Conservation (phyloP, 2,113 vertebrate genomes). For the Crocuta crocuta region DNA sequence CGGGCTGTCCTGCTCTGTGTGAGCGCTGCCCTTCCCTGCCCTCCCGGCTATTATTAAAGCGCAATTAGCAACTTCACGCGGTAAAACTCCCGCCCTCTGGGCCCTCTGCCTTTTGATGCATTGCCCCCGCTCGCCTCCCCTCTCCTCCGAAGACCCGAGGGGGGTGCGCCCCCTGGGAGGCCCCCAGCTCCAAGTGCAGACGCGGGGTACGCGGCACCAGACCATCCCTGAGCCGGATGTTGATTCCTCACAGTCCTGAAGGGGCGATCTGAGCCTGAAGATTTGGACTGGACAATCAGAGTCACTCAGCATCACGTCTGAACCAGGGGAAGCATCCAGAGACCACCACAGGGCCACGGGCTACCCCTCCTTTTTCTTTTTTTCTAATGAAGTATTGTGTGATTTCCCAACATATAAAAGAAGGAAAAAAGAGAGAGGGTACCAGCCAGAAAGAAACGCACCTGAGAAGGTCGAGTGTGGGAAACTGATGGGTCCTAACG, state of each 20-base stretch:
- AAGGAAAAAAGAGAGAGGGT: not conserved
- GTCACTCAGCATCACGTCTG: not conserved
- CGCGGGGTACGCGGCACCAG: not conserved
- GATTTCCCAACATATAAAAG: not conserved
- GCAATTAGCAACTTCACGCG: slow-evolving; percentile 77
- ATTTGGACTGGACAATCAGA: not conserved
- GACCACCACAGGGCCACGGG: fast-evolving
- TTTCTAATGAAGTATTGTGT: not conserved
- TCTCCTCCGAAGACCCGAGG: not conserved
- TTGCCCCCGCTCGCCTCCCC: not conserved
- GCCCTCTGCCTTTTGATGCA: slow-evolving; percentile 55
- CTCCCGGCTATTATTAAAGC: slow-evolving; percentile 83
- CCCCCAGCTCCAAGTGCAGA: not conserved
- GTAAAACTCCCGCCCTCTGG: slow-evolving; percentile 71
- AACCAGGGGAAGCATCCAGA: not conserved
- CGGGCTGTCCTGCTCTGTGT: slow-evolving; percentile 76
- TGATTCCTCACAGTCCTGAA: not conserved
- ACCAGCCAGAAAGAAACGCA: not conserved
- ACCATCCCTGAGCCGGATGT: fast-evolving
- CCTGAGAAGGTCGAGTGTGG: not conserved
- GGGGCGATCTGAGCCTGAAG: not conserved
- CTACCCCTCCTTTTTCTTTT: not conserved
- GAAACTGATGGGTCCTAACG: not conserved
- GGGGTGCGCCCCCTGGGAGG: not conserved
- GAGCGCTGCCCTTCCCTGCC: slow-evolving; percentile 73